Conservation (phyloP, 2,113 vertebrate genomes). For the Calidris pugnax region DNA sequence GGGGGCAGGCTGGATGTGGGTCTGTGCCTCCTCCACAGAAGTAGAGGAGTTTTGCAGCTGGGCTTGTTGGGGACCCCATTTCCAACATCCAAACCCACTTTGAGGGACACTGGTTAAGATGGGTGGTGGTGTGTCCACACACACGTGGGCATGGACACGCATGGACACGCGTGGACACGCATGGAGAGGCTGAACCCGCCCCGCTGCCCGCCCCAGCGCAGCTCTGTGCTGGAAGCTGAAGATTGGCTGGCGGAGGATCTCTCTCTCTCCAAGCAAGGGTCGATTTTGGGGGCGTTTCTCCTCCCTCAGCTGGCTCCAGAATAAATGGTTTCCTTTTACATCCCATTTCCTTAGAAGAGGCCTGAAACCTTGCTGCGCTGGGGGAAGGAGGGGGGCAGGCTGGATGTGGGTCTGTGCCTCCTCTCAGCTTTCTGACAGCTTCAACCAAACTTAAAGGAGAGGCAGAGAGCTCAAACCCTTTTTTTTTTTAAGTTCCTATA, state of each 20-base stretch:
- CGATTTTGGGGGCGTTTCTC: not conserved
- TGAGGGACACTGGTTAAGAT: accelerated
- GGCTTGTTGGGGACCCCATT: not conserved
- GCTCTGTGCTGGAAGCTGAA: slow-evolving; percentile 13
- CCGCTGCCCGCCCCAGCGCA: not conserved
- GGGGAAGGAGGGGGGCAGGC: not conserved
- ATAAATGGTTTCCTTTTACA: slow-evolving; percentile 17
- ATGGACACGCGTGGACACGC: not conserved
- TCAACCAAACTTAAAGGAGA: not conserved
- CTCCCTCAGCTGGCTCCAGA: not conserved
- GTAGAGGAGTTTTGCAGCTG: accelerated
- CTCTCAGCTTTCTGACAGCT: not conserved
- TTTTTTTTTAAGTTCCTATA: not conserved
- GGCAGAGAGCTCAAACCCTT: not conserved
- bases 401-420: not conserved
- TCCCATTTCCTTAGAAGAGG: not conserved
- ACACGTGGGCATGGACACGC: not conserved
- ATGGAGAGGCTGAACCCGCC: not conserved
- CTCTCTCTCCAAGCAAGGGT: not conserved
- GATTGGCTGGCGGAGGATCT: slow-evolving; percentile 5
- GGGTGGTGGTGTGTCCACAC: too few relatives aligned
- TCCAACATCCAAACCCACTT: not conserved
- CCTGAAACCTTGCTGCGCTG: not conserved
- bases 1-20: not conserved
- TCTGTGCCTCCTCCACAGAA: not conserved